Conservation (phyloP, 2,888 invertebrate genomes). For the Leistus spinibarbis region DNA sequence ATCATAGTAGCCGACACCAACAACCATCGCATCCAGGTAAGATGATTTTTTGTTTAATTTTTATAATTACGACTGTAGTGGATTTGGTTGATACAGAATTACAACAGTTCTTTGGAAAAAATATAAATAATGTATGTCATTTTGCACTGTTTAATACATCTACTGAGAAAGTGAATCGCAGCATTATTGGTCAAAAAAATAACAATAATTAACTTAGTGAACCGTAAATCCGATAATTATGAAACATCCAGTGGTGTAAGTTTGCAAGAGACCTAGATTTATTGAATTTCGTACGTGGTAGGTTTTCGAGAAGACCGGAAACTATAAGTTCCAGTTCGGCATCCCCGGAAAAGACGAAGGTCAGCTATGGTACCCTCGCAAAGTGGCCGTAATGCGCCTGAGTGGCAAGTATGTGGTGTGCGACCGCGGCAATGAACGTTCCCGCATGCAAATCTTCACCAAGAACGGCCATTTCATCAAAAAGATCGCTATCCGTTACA, state of each 20-base stretch:
- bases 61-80: too few relatives aligned
- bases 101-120: too few relatives aligned
- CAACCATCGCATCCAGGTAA: conserved; percentile 91
- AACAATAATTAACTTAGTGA: too few relatives aligned
- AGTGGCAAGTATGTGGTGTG: conserved; percentile 95
- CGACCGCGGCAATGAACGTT: conserved; percentile 94
- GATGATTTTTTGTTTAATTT: conserved; percentile 9
- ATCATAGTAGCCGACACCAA: conserved; percentile 97
- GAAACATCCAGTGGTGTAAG: too few relatives aligned
- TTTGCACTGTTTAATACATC: too few relatives aligned
- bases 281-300: conserved; percentile 52
- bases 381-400: conserved; percentile 88
- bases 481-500: conserved; percentile 89
- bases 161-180: too few relatives aligned
- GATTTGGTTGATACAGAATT: not conserved
- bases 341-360: conserved; percentile 95
- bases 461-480: conserved; percentile 94
- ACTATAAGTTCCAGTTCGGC: conserved; percentile 93
- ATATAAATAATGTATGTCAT: too few relatives aligned
- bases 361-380: conserved; percentile 95
- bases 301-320: conserved; percentile 94
- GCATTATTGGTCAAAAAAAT: too few relatives aligned
- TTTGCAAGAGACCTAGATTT: not conserved
- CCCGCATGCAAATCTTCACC: conserved; percentile 97
- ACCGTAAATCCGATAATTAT: too few relatives aligned